phyloP scores from a whole-genome alignment of 2,888 invertebrate species.

The Pyrochroa serraticornis region DNA sequence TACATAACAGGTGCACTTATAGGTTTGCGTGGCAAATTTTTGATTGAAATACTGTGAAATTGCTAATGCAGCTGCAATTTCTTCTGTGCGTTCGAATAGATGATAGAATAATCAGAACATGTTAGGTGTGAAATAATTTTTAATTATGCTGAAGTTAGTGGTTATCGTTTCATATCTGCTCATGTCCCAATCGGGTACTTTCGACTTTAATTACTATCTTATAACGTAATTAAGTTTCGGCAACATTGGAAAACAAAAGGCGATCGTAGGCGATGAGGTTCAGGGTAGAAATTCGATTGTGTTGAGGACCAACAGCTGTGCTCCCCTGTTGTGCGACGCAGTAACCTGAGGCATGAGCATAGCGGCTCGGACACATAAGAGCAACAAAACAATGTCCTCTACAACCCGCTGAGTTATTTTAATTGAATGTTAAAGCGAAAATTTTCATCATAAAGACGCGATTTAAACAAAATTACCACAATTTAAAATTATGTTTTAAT shows the following conservation, averaged over 20 bases:
- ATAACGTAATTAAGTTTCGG: constrained; percentile 36
- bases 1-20: too few species aligned
- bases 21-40: too few species aligned
- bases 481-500: too few species aligned
- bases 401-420: constrained; percentile 48
- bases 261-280: constrained; percentile 42
- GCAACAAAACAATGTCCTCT: constrained; percentile 51
- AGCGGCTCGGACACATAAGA: constrained; percentile 44
- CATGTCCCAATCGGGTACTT: constrained; percentile 9
- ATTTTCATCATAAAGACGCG: constrained; percentile 11
- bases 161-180: too few species aligned
- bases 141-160: too few species aligned
- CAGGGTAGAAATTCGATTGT: constrained; percentile 49
- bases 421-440: constrained; percentile 42
- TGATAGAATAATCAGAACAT: too few species aligned
- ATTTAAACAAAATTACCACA: too few species aligned
- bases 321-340: constrained; percentile 48
- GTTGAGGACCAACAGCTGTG: constrained; percentile 51
- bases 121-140: too few species aligned
- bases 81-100: too few species aligned
- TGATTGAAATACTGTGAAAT: too few species aligned
- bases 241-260: constrained; percentile 42
- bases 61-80: too few species aligned
- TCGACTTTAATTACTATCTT: constrained; percentile 26
- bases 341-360: constrained; percentile 47